These are phyloP conservation scores for Oryzaephilus surinamensis DNA, from an alignment of 1,140 invertebrate species.

Conservation along the genomic window DNA sequence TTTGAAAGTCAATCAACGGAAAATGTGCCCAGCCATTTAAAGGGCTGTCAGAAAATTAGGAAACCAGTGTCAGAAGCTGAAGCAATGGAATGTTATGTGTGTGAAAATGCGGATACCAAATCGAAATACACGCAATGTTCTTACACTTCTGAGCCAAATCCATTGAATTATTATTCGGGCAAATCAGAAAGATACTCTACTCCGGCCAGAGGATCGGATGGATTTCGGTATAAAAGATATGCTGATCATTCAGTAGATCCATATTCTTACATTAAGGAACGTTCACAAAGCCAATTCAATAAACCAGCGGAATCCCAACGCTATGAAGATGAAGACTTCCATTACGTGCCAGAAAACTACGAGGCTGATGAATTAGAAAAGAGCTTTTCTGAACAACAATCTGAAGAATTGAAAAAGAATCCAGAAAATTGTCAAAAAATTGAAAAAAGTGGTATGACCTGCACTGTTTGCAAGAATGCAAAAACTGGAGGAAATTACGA, in stretches of 20 bases:
- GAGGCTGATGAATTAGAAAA: slow-evolving; percentile 20
- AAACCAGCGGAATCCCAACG: slow-evolving; percentile 25
- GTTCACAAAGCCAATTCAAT: slow-evolving; percentile 20
- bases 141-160: slow-evolving; percentile 31
- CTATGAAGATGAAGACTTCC: slow-evolving; percentile 21
- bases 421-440: slow-evolving; percentile 52
- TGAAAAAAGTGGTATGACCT: slow-evolving; percentile 50
- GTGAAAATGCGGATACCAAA: slow-evolving; percentile 39
- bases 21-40: slow-evolving; percentile 16
- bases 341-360: slow-evolving; percentile 20
- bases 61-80: slow-evolving; percentile 25
- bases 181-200: slow-evolving; percentile 26
- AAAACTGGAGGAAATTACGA: slow-evolving; percentile 59
- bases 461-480: slow-evolving; percentile 53
- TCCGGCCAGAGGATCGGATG: slow-evolving; percentile 14
- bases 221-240: slow-evolving; percentile 25
- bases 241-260: slow-evolving; percentile 23
- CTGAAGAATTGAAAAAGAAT: slow-evolving; percentile 44
- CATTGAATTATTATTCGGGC: slow-evolving; percentile 31
- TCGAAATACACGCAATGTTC: slow-evolving; percentile 41
- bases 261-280: slow-evolving; percentile 25
- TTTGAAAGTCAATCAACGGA: slow-evolving; percentile 15
- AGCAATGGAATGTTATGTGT: slow-evolving; percentile 41
- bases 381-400: slow-evolving; percentile 42
- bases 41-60: slow-evolving; percentile 23